Conservation (phyloP, 2,888 invertebrate genomes). For the Micropterix aruncella region DNA sequence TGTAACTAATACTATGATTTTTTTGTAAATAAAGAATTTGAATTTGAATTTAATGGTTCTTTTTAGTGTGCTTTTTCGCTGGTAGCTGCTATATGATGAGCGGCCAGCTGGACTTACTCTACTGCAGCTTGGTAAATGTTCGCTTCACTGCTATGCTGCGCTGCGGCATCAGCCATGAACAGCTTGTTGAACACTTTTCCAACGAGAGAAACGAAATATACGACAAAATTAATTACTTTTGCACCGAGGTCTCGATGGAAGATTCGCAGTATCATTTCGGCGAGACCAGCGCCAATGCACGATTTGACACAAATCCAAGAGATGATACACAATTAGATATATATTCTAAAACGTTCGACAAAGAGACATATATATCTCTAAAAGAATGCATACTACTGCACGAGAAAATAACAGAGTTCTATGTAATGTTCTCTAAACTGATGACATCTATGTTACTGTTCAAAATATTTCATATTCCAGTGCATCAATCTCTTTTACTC, state of each 20-base stretch:
- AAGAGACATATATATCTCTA: neutral
- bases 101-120: neutral
- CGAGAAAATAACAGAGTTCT: neutral
- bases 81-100: no score
- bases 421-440: neutral
- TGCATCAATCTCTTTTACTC: neutral
- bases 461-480: neutral
- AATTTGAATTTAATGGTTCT: neutral
- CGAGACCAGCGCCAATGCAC: neutral
- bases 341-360: neutral
- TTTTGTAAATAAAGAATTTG: no score
- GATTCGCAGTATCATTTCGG: neutral
- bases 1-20: no score
- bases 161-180: neutral
- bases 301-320: neutral
- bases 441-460: neutral
- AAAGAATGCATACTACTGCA: neutral
- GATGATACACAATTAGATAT: neutral
- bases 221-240: neutral
- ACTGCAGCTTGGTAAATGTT: neutral
- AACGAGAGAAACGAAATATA: neutral
- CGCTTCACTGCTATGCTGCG: neutral
- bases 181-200: neutral
- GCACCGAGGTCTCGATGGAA: neutral
- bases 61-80: no score